Percentiles rank a stretch among this genome's conserved stretches.
These are phyloP conservation scores for Orchestia grillus DNA, from an alignment of 1,140 invertebrate genomes.

Conservation along the genomic window DNA sequence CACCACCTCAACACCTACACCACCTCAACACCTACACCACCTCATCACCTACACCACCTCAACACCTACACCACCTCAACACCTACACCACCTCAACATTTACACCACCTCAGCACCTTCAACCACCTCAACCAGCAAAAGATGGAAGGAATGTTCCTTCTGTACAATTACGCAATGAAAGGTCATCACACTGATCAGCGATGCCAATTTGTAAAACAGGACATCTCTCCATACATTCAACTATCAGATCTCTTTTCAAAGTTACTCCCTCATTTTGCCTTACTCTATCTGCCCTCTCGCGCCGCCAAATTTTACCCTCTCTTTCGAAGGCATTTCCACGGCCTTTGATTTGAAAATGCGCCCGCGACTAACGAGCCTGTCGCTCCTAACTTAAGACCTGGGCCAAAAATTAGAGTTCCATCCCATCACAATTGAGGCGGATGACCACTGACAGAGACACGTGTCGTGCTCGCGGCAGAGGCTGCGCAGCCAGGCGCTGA, in stretches of 20 bases:
- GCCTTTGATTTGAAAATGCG: not conserved
- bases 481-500: not conserved
- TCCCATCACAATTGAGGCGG: not conserved
- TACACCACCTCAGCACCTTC: not conserved
- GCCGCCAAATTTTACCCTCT: not conserved
- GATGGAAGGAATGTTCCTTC: too few relatives aligned
- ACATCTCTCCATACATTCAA: not conserved
- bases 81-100: not conserved
- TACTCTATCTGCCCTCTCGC: not conserved
- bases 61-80: not conserved
- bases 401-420: not conserved
- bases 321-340: not conserved
- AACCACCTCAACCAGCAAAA: not conserved
- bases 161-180: not conserved
- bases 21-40: too few relatives aligned
- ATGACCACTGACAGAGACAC: not conserved
- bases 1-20: too few relatives aligned
- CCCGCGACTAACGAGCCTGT: not conserved
- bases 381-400: not conserved
- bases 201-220: not conserved
- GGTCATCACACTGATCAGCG: not conserved
- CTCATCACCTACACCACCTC: not conserved
- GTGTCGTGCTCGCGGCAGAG: not conserved
- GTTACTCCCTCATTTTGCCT: not conserved
- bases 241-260: not conserved